Base-by-base conservation (phyloP, 2,888 invertebrate species). In the Isoperla grammatica region DNA sequence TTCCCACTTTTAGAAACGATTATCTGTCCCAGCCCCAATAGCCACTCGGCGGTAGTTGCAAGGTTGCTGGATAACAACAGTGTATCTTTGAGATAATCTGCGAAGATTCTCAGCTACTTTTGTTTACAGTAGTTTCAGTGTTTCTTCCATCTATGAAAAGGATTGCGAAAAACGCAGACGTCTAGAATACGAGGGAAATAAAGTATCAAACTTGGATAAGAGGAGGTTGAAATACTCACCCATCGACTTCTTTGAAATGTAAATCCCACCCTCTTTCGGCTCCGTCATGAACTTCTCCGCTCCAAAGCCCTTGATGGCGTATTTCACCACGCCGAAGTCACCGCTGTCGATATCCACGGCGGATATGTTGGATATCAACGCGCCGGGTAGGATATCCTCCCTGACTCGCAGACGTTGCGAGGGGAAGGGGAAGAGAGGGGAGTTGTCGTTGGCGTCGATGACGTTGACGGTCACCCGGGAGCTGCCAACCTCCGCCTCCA, bases 401-500 rank as follows among this genome's bases (percentile, higher is more conserved):
- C 79, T 73, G 0, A 88, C 82, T 43, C 80, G 78, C 42, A 88
- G 79, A 8, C 67, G 65, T 68, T 88, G 89, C 13, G 80, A 79
- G 0, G 78, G 71, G 61, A 81, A 76, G 8, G 80, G 77, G 68
- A 90, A 90, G 39, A 82, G 72, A 0, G 91, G 91, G 0, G 83
- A 75, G 67, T 91, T 91, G 67, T 92, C 92, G 69, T 92, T 92
- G 54, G 86, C 85, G 71, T 92, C 92, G 29, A 83, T 68, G 1
- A 91, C 72, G 64, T 83, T 81, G 1, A 85, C 80, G 56, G 82
- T 82, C 0, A 88, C 79, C 65, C 80, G 76, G 0, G 84, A 77
- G 42, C 77, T 77, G 6, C 86, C 80, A 54, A 81, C 75, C 72
- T 86, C 62, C 68, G 69, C 58, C 15, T 71, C 71, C 23, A 68